A percentile compares a stretch with the other conserved stretches of the same genome.
phyloP scores from a whole-genome alignment of 2,797 vertebrate species.

The Anableps anableps region DNA sequence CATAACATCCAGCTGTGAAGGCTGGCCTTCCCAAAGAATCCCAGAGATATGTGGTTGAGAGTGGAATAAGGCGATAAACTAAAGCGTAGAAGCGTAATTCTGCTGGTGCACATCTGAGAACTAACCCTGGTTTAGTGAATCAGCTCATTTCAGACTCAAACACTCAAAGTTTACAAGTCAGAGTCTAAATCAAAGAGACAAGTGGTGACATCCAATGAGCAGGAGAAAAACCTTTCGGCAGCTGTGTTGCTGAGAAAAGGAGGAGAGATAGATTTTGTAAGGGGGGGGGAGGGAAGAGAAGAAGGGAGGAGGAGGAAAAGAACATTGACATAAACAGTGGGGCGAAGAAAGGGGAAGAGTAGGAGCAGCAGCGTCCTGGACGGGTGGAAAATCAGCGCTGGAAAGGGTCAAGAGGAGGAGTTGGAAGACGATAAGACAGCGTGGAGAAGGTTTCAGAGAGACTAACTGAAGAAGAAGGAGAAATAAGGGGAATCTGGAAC shows the following conservation, averaged over 20 bases:
- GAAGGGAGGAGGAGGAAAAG: conserved; percentile 24
- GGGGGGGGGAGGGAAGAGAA: conserved; percentile 29
- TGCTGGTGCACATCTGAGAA: conserved; percentile 3
- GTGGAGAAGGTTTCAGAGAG: conserved; percentile 32
- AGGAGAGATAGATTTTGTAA: conserved; percentile 26
- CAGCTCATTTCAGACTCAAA: conserved; percentile 25
- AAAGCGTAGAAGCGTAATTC: neutral
- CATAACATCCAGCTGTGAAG: conserved; percentile 70
- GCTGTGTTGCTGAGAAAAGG: conserved; percentile 65
- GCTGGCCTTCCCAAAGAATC: conserved; percentile 33
- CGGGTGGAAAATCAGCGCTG: conserved; percentile 61
- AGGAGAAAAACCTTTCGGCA: conserved; percentile 65
- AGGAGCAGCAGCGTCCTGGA: conserved; percentile 35
- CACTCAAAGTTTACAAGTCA: conserved; percentile 14
- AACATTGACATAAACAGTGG: conserved; percentile 73
- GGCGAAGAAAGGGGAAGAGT: conserved; percentile 73
- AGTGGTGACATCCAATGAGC: conserved; percentile 54
- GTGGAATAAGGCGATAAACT: neutral
- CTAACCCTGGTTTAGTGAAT: conserved; percentile 27
- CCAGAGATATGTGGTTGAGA: conserved; percentile 22
- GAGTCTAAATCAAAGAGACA: conserved; percentile 28
- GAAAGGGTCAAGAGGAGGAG: conserved; percentile 31
- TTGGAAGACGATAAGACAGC: conserved; percentile 20
- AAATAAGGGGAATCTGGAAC: conserved; percentile 34
- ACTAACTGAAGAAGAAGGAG: conserved; percentile 28